Evolutionary conservation across 2,797 vertebrate species (phyloP).

Genomic region (Melanotaenia maccullochi): DNA sequence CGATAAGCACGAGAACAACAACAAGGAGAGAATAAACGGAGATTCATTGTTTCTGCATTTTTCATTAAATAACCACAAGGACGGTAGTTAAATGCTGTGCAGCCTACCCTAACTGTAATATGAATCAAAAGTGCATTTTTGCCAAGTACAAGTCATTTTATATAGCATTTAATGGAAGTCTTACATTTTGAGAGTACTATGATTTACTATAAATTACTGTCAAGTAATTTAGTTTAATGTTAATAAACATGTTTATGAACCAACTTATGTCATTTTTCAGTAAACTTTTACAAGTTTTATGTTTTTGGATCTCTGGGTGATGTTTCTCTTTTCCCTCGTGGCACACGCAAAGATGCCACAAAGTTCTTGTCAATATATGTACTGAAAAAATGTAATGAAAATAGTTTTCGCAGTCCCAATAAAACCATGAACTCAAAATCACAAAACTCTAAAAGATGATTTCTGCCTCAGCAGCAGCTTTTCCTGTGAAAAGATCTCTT

Average conservation of each 20-base stretch:
- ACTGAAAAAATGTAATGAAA: too few relatives aligned
- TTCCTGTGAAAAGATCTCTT: not conserved
- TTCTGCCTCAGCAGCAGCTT: not conserved
- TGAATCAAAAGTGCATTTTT: too few relatives aligned
- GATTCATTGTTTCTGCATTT: not conserved
- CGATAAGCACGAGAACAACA: not conserved
- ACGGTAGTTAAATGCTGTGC: not conserved
- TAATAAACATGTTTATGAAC: too few relatives aligned
- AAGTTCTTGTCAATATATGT: not conserved
- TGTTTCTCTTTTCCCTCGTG: not conserved
- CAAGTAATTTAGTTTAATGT: too few relatives aligned
- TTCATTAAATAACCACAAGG: not conserved
- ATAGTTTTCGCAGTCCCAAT: not conserved
- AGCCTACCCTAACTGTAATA: not conserved
- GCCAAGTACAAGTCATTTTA: not conserved
- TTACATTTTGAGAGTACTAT: too few relatives aligned
- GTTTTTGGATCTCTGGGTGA: not conserved
- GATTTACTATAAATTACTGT: not conserved
- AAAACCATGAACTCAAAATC: not conserved
- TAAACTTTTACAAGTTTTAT: not conserved
- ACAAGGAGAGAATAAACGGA: not conserved
- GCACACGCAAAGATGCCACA: too few relatives aligned
- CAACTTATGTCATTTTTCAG: not conserved
- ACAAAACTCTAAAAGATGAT: not conserved
- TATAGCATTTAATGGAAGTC: not conserved